These are phyloP conservation scores for Halcyon leucocephala DNA, from an alignment of 2,797 vertebrate genomes.

Conservation along the genomic window DNA sequence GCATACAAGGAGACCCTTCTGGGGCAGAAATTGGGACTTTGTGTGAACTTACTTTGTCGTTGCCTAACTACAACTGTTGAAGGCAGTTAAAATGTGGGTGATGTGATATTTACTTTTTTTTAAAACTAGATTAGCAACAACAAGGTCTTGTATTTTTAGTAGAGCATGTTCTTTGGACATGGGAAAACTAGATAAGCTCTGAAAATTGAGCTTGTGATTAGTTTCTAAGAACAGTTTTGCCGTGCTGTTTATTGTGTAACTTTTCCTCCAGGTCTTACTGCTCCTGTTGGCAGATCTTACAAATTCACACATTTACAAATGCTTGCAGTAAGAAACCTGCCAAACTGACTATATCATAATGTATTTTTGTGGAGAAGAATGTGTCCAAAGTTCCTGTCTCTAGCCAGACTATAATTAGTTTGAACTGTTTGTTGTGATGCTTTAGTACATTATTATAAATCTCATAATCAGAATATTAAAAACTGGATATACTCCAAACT, in stretches of 20 bases:
- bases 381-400: background rate
- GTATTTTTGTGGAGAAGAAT: background rate
- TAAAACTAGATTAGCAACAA: background rate
- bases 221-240: background rate
- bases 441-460: background rate
- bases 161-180: background rate
- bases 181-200: background rate
- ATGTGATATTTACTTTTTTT: background rate
- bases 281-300: background rate
- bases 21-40: background rate
- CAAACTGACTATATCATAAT: background rate
- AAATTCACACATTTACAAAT: background rate
- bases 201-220: background rate
- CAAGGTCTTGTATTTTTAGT: background rate
- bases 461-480: background rate
- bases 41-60: background rate
- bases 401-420: background rate
- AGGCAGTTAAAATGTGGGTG: background rate
- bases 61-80: background rate
- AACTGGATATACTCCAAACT: background rate
- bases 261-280: background rate
- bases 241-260: background rate
- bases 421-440: background rate
- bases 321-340: background rate
- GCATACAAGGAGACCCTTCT: background rate